Evolutionary conservation across 2,888 invertebrate species (phyloP).

Genomic region (Sinelater perroti): DNA sequence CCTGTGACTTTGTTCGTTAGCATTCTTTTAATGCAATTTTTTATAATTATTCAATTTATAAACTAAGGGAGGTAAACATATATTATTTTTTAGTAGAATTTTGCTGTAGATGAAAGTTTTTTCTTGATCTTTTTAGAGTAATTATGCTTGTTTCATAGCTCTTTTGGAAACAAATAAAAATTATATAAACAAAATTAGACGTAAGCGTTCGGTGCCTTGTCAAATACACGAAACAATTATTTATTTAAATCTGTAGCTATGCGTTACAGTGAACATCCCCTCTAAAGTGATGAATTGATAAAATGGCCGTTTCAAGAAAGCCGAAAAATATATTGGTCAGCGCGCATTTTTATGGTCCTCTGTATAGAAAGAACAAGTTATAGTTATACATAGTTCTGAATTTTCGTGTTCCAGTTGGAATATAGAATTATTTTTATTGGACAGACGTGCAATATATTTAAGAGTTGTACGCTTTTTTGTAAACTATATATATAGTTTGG

Average conservation of each 20-base stretch:
- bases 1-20: too few relatives aligned
- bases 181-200: neutral
- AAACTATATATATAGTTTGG: conserved; percentile 39
- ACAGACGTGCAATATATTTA: conserved; percentile 38
- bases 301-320: too few relatives aligned
- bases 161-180: neutral
- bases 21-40: too few relatives aligned
- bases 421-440: conserved; percentile 39
- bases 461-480: conserved; percentile 35
- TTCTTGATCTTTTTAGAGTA: neutral
- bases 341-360: conserved; percentile 7
- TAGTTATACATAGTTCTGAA: conserved; percentile 24
- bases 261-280: too few relatives aligned
- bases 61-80: too few relatives aligned
- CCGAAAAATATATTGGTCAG: conserved; percentile 9
- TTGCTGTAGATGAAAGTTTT: too few relatives aligned
- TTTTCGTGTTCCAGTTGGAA: conserved; percentile 36
- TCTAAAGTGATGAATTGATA: too few relatives aligned
- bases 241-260: too few relatives aligned
- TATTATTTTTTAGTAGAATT: too few relatives aligned
- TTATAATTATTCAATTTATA: too few relatives aligned
- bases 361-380: conserved; percentile 27
- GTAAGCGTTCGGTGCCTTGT: neutral
- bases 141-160: neutral
- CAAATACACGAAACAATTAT: too few relatives aligned